phyloP scores from a whole-genome alignment of 2,797 vertebrate genomes.

The Peromyscus aztecus region DNA sequence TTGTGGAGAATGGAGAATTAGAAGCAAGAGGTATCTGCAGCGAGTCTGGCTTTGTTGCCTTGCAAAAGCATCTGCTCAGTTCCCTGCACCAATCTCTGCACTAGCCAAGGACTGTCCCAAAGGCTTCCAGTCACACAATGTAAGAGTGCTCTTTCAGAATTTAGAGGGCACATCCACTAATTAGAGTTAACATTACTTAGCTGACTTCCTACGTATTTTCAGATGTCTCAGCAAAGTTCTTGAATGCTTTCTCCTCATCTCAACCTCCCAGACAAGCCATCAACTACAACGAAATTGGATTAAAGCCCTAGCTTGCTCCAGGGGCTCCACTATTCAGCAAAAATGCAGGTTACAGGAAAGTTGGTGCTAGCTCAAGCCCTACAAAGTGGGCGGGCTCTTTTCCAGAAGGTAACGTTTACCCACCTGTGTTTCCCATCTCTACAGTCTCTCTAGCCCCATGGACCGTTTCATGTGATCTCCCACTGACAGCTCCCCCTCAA shows the following conservation, averaged over 20 bases:
- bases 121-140: not conserved
- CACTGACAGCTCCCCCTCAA: constrained; percentile 45
- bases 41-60: not conserved
- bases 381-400: constrained; percentile 13
- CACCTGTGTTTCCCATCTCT: constrained; percentile 73
- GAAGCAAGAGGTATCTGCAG: not conserved
- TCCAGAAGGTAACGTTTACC: constrained; percentile 38
- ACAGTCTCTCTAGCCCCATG: constrained; percentile 75
- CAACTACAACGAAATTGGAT: not conserved
- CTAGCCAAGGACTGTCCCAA: not conserved
- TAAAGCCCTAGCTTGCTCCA: not conserved
- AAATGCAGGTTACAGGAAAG: constrained; percentile 37
- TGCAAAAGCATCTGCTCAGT: not conserved
- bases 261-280: not conserved
- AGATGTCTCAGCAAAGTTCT: constrained; percentile 47
- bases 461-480: constrained; percentile 84
- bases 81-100: not conserved
- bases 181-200: not conserved
- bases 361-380: not conserved
- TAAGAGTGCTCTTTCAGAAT: not conserved
- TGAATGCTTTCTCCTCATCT: constrained; percentile 1
- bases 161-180: not conserved
- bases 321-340: constrained; percentile 30
- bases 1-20: not conserved
- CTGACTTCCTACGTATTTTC: constrained; percentile 20